phyloP scores from a whole-genome alignment of 2,888 invertebrate species.

The Chloromyia formosa region DNA sequence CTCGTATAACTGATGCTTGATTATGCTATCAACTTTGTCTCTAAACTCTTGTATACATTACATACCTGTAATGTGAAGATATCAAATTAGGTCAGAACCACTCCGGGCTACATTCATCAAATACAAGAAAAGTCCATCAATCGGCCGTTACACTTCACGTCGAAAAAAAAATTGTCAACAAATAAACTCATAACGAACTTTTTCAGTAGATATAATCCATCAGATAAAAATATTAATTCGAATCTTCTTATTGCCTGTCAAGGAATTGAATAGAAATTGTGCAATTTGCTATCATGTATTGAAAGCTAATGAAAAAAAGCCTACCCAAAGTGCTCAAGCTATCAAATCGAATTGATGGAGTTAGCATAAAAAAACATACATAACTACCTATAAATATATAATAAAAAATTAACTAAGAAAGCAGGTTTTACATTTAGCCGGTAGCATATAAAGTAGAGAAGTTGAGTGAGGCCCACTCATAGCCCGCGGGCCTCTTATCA shows the following conservation, averaged over 20 bases:
- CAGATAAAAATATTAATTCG: slow-evolving; percentile 27
- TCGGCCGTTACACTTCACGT: not conserved
- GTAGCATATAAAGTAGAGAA: slow-evolving; percentile 30
- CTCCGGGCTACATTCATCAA: not conserved
- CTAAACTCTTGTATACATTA: too few species aligned
- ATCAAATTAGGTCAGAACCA: not conserved
- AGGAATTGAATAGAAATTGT: slow-evolving; percentile 19
- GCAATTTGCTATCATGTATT: slow-evolving; percentile 13
- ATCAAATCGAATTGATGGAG: not conserved
- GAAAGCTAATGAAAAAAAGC: not conserved
- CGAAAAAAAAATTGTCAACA: not conserved
- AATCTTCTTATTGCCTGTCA: slow-evolving; percentile 10
- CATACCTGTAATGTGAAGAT: too few species aligned
- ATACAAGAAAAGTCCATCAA: not conserved
- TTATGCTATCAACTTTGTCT: too few species aligned
- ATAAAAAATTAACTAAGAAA: slow-evolving; percentile 13
- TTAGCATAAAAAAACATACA: not conserved
- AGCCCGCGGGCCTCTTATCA: slow-evolving; percentile 17
- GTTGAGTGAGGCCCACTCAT: not conserved
- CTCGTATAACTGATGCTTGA: too few species aligned
- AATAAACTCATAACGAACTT: not conserved
- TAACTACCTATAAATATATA: not conserved
- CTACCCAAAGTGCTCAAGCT: not conserved
- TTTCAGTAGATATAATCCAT: slow-evolving; percentile 26
- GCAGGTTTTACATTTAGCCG: slow-evolving; percentile 31